Evolutionary conservation across 2,888 invertebrate genomes (phyloP).

Genomic region (Magallana nippona): DNA sequence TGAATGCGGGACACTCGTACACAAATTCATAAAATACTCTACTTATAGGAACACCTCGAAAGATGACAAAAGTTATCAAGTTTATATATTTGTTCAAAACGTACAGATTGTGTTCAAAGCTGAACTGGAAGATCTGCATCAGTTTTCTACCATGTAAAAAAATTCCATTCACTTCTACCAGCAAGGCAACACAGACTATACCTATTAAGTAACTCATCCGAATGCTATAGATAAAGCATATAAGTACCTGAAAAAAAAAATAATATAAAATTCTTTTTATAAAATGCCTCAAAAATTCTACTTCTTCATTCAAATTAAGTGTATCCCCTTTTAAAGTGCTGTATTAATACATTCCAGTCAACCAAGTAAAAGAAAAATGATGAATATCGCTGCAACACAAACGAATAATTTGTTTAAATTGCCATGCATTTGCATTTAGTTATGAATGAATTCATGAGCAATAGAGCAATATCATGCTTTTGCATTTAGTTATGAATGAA

Average conservation of each 20-base stretch:
- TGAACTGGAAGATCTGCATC: constrained; percentile 72
- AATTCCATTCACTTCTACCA: constrained; percentile 78
- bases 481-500: no score
- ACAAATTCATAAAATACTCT: constrained; percentile 70
- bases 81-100: constrained; percentile 69
- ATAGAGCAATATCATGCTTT: no score
- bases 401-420: no score
- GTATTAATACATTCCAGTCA: no score
- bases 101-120: constrained; percentile 70
- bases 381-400: no score
- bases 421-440: no score
- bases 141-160: constrained; percentile 79
- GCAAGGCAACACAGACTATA: constrained; percentile 76
- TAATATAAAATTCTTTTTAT: background rate
- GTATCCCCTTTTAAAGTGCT: no score
- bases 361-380: no score
- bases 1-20: constrained; percentile 64
- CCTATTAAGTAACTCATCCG: constrained; percentile 70
- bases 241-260: constrained; percentile 69
- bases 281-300: no score
- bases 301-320: background rate
- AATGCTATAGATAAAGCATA: constrained; percentile 78
- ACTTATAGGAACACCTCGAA: constrained; percentile 66
- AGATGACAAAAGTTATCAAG: constrained; percentile 74
- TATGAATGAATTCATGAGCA: no score